phyloP scores from a whole-genome alignment of 2,797 vertebrate species.

The Pogoniulus pusillus region DNA sequence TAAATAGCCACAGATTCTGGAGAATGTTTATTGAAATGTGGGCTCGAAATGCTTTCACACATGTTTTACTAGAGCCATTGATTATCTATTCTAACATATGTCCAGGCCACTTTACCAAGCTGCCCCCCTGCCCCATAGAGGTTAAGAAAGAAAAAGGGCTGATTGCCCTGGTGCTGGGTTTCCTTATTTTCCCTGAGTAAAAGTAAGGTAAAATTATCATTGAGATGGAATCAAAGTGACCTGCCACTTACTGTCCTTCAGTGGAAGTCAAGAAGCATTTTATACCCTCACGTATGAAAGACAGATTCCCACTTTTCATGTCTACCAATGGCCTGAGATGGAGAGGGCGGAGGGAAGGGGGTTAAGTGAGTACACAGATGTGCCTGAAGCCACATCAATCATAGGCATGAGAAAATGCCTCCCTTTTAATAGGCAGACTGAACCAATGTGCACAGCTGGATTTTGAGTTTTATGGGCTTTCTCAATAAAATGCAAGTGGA shows the following conservation, averaged over 20 bases:
- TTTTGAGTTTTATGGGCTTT: slow-evolving; percentile 36
- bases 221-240: neutral
- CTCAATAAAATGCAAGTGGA: slow-evolving; percentile 39
- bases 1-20: slow-evolving; percentile 71
- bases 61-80: slow-evolving; percentile 33
- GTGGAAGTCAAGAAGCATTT: slow-evolving; percentile 25
- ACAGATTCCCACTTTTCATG: slow-evolving; percentile 15
- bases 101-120: slow-evolving; percentile 18
- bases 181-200: neutral
- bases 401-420: neutral
- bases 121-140: neutral
- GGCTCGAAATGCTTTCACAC: slow-evolving; percentile 37
- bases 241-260: neutral
- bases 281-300: slow-evolving; percentile 9
- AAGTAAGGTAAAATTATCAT: neutral
- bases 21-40: slow-evolving; percentile 64
- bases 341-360: slow-evolving; percentile 1
- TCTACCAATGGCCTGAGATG: neutral
- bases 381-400: slow-evolving; percentile 36
- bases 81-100: slow-evolving; percentile 51
- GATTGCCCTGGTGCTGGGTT: neutral
- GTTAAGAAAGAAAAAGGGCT: neutral
- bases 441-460: slow-evolving; percentile 30
- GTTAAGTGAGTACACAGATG: slow-evolving; percentile 59
- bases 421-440: neutral